Evolutionary conservation across 2,888 invertebrate genomes (phyloP).

Genomic region (Papilio gigon): DNA sequence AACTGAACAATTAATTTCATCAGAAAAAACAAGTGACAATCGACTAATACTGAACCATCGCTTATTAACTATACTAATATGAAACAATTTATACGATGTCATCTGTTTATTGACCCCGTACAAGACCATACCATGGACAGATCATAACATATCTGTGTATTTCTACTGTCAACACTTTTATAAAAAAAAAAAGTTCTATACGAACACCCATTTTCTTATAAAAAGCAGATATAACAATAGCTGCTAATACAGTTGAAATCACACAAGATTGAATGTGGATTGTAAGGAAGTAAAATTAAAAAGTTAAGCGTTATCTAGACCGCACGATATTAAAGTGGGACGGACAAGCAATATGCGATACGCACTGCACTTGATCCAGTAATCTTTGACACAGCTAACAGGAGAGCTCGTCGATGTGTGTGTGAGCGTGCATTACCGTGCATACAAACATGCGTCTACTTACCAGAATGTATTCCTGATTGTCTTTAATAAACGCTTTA

Average conservation of each 20-base stretch:
- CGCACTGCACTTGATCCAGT: constrained; percentile 40
- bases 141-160: too few species aligned
- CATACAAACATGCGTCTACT: constrained; percentile 17
- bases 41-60: background rate
- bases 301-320: constrained; percentile 12
- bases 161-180: too few species aligned
- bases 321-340: constrained; percentile 14
- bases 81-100: background rate
- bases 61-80: background rate
- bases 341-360: constrained; percentile 34
- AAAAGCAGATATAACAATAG: too few species aligned
- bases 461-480: background rate
- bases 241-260: too few species aligned
- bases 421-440: constrained; percentile 6
- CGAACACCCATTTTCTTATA: too few species aligned
- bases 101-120: background rate
- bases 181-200: too few species aligned
- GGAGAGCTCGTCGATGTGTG: constrained; percentile 20
- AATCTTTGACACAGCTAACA: constrained; percentile 41
- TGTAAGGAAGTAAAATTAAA: constrained; percentile 17
- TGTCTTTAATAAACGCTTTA: background rate
- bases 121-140: too few species aligned
- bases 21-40: background rate
- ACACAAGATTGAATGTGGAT: too few species aligned
- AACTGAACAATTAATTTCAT: too few species aligned